Base-by-base conservation (phyloP, 2,797 vertebrate species). In the Lophius americanus region DNA sequence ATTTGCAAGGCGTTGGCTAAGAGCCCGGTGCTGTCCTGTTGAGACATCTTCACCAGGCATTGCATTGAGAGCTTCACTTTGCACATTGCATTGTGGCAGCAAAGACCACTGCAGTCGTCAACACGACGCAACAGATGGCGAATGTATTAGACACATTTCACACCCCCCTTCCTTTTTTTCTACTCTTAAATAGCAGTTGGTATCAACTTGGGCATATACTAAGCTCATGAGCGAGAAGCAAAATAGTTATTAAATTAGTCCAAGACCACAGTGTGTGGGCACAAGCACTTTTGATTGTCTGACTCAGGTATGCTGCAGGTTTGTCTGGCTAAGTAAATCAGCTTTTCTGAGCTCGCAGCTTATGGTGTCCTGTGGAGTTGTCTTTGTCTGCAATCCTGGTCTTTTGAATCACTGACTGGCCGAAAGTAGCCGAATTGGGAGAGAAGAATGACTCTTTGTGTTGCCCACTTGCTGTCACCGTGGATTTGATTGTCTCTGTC, bases 401-500 rank as follows among this genome's bases (percentile, higher is more conserved):
- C 80, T 85, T 89, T 87, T 88, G 83, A 90, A 83, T 88, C 82
- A 67, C 54, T 82, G 81, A 85, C 81, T 75, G 79, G 73, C 80
- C 7, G 32, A 88, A 83, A 89, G 86, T 66, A 65, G 79, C 74
- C 73, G 85, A 71, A 85, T 86, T 89, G 85, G 63, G 44, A 60
- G 77, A 75, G 78, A 85, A 91, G 82, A 90, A 89, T 87, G 84
- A 60, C 46, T 69, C 78, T 91, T 90, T 92, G 91, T 91, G 76
- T 75, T 63, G 78, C 81, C 74, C 82, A 56, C 89, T 88, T 82
- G 84, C 86, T 89, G 88, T 86, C 88, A 85, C 87, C 70, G 85
- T 87, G 79, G 81, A 90, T 90, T 89, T 86, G 90, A 89, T 90
- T 91, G 86, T 89, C 88, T 89, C 85, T 59, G 86, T 78, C 14